A percentile compares a stretch with the other conserved stretches of the same genome.
Evolutionary conservation across 2,888 invertebrate genomes (phyloP).

Genomic region (Tortrix viridana): DNA sequence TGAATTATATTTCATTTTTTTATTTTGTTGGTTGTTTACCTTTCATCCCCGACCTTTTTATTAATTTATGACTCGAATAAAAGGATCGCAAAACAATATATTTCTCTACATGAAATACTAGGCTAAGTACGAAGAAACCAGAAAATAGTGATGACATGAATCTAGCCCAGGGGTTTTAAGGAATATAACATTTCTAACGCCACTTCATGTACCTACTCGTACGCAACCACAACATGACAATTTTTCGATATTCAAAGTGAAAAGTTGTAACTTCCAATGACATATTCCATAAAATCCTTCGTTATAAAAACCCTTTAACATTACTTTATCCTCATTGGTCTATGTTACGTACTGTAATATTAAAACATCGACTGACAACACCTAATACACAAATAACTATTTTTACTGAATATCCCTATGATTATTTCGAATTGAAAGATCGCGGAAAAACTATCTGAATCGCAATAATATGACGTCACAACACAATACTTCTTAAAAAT

Average conservation of each 20-base stretch:
- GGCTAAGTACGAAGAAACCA: slow-evolving; percentile 28
- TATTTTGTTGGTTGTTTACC: not conserved
- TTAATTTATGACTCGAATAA: slow-evolving; percentile 30
- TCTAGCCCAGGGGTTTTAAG: not conserved
- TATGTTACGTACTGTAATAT: slow-evolving; percentile 56
- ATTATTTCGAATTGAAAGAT: slow-evolving; percentile 28
- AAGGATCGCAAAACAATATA: slow-evolving; percentile 32
- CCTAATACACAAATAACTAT: slow-evolving; percentile 62
- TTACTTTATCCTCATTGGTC: slow-evolving; percentile 54
- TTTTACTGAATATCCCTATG: slow-evolving; percentile 50
- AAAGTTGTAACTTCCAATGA: not conserved
- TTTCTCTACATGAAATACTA: slow-evolving; percentile 35
- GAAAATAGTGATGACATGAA: slow-evolving; percentile 17
- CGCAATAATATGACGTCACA: slow-evolving; percentile 30
- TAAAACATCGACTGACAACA: slow-evolving; percentile 74
- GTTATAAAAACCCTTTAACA: slow-evolving; percentile 19
- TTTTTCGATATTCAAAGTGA: not conserved
- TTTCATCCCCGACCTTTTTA: slow-evolving; percentile 15
- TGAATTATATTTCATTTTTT: not conserved
- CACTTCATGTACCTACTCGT: not conserved
- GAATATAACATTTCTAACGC: not conserved
- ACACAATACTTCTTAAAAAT: slow-evolving; percentile 34
- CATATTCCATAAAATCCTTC: slow-evolving; percentile 14
- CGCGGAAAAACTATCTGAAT: slow-evolving; percentile 17
- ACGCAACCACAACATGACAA: not conserved